These are phyloP conservation scores for Schizopygopsis malacanthus DNA, from an alignment of 2,797 vertebrate species.

Conservation along the genomic window DNA sequence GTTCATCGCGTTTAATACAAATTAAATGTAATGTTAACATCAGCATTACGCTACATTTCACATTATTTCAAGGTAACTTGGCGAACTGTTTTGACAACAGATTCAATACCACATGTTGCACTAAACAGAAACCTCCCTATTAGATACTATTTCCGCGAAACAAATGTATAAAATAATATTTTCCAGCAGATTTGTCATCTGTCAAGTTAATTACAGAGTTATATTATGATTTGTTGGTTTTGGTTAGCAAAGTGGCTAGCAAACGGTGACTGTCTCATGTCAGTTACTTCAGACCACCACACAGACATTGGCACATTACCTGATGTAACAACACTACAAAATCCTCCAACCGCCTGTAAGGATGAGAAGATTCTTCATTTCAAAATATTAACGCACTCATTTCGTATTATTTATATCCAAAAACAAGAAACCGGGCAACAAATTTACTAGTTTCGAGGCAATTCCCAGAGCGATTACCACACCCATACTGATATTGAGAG, in stretches of 20 bases:
- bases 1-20: neutral
- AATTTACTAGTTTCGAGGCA: slow-evolving; percentile 55
- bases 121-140: neutral
- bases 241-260: slow-evolving; percentile 44
- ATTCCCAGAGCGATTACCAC: slow-evolving; percentile 61
- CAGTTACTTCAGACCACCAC: slow-evolving; percentile 36
- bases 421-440: slow-evolving; percentile 42
- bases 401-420: slow-evolving; percentile 29
- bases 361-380: neutral
- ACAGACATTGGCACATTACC: slow-evolving; percentile 44
- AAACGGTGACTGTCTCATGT: slow-evolving; percentile 30
- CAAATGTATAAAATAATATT: neutral
- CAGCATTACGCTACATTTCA: neutral
- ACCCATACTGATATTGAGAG: slow-evolving; percentile 64
- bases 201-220: neutral
- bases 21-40: neutral
- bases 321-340: slow-evolving; percentile 27
- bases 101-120: slow-evolving; percentile 57
- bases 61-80: neutral
- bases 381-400: slow-evolving; percentile 38
- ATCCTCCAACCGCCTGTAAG: slow-evolving; percentile 22
- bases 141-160: neutral
- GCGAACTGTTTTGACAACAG: slow-evolving; percentile 6
- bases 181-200: neutral
- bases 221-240: too few species aligned